Evolutionary conservation across 2,113 vertebrate genomes (phyloP), one percentile per base, ranked within the genome.

Genomic region (Chloebia gouldiae): DNA sequence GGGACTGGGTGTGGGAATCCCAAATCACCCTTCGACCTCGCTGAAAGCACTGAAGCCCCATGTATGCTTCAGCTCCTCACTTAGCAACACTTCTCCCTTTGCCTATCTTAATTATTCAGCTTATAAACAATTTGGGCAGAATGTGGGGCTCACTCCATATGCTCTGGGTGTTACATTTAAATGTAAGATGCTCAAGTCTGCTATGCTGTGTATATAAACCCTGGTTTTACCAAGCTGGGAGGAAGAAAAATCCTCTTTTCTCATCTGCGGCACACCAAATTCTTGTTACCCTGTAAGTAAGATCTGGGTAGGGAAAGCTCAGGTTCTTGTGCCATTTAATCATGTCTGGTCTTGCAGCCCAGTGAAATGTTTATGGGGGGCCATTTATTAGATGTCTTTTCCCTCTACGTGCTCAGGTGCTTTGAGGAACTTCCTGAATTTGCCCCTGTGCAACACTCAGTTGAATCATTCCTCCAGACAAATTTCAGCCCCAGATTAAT

Each of bases 341-440:
- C 42, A 35, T 0, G 0, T 72, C 69, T 65, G 56, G 75, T 69
- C 18, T 75, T 88, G 68, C 25, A 88, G 22, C 30, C 80, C 45
- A 31, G 9, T 87, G 61, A 92, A 85, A 82, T 72, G 33, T 65
- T 90, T 84, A 68, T 35, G 16, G 24, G 27, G 33, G 57, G 24
- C 7, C 18, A 44, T 88, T 95, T 91, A 72, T 86, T 88, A 70
- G 64, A 66, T 54, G 24, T 83, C 19, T 87, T 94, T 90, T 90
- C 53, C 49, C 30, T 90, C 66, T 65, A 69, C 1, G 0, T 82
- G 57, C 59, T 81, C 63, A 77, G 45, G 47, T 77, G 44, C 50
- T 86, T 89, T 87, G 45, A 87, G 54, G 63, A 92, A 86, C 73
- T 95, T 96, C 71, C 35, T 91, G 68, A 85, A 87, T 86, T 85